These are phyloP conservation scores for Hephaestus fuliginosus DNA, from an alignment of 2,797 vertebrate genomes.

Conservation along the genomic window DNA sequence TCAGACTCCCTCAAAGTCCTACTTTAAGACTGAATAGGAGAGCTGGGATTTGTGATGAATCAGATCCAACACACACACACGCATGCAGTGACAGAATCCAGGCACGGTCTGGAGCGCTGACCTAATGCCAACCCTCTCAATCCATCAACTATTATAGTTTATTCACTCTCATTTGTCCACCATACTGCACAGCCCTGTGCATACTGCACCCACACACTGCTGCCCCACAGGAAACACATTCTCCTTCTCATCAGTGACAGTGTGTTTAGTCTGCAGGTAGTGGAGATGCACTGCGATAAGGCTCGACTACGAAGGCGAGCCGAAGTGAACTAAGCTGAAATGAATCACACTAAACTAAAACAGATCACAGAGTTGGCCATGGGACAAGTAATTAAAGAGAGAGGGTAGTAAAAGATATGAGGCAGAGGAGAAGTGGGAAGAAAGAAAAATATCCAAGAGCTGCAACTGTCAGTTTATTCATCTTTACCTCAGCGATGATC, in stretches of 20 bases:
- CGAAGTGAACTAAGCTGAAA: conserved; percentile 26
- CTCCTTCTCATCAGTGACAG: conserved; percentile 52
- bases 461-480: conserved; percentile 11
- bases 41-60: conserved; percentile 52
- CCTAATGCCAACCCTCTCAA: conserved; percentile 56
- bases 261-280: conserved; percentile 75
- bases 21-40: conserved; percentile 41
- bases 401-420: background rate
- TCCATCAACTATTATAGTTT: conserved; percentile 52
- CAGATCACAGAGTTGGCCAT: conserved; percentile 35
- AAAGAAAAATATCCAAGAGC: background rate
- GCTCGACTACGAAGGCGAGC: conserved; percentile 14
- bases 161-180: conserved; percentile 64
- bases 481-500: conserved; percentile 95
- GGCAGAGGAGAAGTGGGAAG: background rate
- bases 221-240: conserved; percentile 39
- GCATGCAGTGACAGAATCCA: conserved; percentile 65
- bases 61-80: conserved; percentile 55
- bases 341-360: conserved; percentile 42
- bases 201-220: conserved; percentile 63
- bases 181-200: conserved; percentile 30
- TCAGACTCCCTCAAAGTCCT: conserved; percentile 51
- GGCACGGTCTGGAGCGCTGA: conserved; percentile 59
- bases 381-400: conserved; percentile 15
- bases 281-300: conserved; percentile 50